Conservation (phyloP, 2,888 invertebrate genomes). For the Chymomyza fuscimana region DNA sequence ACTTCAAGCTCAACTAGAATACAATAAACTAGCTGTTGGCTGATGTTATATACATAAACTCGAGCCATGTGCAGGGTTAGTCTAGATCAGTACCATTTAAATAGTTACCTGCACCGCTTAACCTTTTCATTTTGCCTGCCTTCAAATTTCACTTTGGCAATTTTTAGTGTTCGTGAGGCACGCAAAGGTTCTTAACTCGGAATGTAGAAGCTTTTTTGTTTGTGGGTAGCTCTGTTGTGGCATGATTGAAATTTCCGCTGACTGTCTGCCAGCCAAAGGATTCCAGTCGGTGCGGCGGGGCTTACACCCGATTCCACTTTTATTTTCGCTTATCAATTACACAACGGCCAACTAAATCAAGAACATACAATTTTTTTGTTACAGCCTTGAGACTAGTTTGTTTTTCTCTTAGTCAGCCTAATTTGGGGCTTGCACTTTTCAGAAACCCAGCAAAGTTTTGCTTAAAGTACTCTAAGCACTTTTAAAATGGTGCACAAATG, state of each 20-base stretch:
- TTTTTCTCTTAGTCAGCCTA: background rate
- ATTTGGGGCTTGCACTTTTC: background rate
- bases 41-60: background rate
- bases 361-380: background rate
- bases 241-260: constrained; percentile 47
- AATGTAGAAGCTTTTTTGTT: background rate
- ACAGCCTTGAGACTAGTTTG: background rate
- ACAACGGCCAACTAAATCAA: background rate
- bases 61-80: background rate
- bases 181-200: background rate
- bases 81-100: background rate
- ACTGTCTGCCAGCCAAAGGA: background rate
- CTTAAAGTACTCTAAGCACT: background rate
- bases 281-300: background rate
- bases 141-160: constrained; percentile 5
- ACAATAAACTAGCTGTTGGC: too few species aligned
- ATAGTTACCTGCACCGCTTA: background rate
- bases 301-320: background rate
- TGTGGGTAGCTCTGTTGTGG: background rate
- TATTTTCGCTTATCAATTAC: background rate
- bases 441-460: background rate
- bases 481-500: background rate
- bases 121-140: constrained; percentile 2
- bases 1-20: too few species aligned
- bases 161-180: background rate